Base-by-base conservation (phyloP, 2,888 invertebrate genomes). In the Drosophila setosimentum region DNA sequence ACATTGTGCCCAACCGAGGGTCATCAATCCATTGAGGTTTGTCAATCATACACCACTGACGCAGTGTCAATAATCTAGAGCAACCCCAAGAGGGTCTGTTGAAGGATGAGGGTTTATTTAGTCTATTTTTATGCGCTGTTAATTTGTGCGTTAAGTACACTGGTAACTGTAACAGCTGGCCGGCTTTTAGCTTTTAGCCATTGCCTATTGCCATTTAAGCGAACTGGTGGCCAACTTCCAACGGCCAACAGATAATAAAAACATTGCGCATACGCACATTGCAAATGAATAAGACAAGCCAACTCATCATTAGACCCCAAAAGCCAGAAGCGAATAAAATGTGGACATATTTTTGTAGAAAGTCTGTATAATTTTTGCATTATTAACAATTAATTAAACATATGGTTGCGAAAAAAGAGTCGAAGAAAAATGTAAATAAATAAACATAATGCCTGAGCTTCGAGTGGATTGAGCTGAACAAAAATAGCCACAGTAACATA, bases 351-450 rank as follows among this genome's bases (percentile, higher is more conserved):
- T 85, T 89, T 85, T 85, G 16, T 24, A 78, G 86, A 80, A 65
- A 45, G 40, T 32, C 53, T 4, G 87, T 62, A 87, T 87, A 90
- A 90, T 90, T 89, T 86, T 74, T 76, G 74, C 87, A 87, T 87
- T 90, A 86, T 55, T 89, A 61, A 74, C 77, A 74, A 73, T 86
- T 73, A 73, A 64, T 45, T 57, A 61, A 90, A 58, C 87, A 87
- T 90, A 87, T 90, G 90, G 82, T 32, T 33, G 57, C 55, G 62
- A 60, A 49, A 49, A 49, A 55, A 66, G 21, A 48, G 18, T 24
- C 27, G 8, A 5, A 51, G 50, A 62, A 75, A 69, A 75, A 37
- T 63, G 35, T 55, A 78, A 75, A 75, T 54, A 69, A 62, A 68
- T 55, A 62, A 77, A 80, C 55, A 76, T 71, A 69, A 73, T 63